phyloP scores from a whole-genome alignment of 2,113 vertebrate genomes.

The Dendropsophus ebraccatus region DNA sequence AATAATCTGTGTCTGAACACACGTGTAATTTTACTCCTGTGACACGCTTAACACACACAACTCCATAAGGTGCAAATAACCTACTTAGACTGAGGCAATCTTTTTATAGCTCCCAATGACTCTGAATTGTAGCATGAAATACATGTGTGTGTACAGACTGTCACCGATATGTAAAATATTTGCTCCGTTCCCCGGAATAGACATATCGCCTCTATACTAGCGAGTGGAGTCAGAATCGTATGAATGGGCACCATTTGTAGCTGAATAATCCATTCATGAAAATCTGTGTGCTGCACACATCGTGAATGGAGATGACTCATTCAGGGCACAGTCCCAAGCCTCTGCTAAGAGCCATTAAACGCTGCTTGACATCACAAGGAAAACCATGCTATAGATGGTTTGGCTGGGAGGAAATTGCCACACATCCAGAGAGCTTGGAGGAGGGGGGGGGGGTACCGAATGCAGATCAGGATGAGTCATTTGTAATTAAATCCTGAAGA shows the following conservation, averaged over 20 bases:
- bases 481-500: conserved; percentile 65
- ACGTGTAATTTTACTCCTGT: not conserved
- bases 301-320: conserved; percentile 72
- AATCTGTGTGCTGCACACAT: conserved; percentile 65
- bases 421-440: conserved; percentile 65
- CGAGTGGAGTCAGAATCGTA: conserved; percentile 67
- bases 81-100: not conserved
- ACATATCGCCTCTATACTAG: conserved; percentile 65
- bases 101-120: not conserved
- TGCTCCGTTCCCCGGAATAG: conserved; percentile 59
- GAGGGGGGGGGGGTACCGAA: conserved; percentile 54
- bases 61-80: not conserved
- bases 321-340: conserved; percentile 66
- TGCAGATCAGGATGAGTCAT: conserved; percentile 71
- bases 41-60: not conserved
- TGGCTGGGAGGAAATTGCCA: conserved; percentile 66
- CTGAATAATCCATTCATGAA: conserved; percentile 74
- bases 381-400: conserved; percentile 67
- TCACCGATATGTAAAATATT: conserved; percentile 61
- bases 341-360: conserved; percentile 70
- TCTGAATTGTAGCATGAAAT: not conserved
- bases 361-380: conserved; percentile 70
- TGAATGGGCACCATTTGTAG: conserved; percentile 69
- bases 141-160: not conserved
- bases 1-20: not conserved